phyloP scores from a whole-genome alignment of 2,888 invertebrate species.

The Gandaritis pyraliata region DNA sequence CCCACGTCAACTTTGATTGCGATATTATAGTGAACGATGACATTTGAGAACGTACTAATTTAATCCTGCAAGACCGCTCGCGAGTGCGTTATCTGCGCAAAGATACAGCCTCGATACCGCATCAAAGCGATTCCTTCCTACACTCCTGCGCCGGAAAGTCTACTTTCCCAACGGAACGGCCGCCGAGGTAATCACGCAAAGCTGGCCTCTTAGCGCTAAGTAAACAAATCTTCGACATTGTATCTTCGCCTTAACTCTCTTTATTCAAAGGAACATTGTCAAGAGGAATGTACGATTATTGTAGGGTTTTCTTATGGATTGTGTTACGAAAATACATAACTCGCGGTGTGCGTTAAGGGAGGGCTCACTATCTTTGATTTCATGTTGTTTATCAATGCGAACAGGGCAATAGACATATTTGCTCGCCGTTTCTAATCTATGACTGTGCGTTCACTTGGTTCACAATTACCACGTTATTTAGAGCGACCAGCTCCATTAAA shows the following conservation, averaged over 20 bases:
- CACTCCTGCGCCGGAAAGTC: slow-evolving; percentile 61
- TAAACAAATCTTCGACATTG: slow-evolving; percentile 82
- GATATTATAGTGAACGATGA: slow-evolving; percentile 80
- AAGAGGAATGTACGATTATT: slow-evolving; percentile 83
- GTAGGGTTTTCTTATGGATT: slow-evolving; percentile 79
- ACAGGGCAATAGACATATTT: slow-evolving; percentile 73
- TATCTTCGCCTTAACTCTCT: slow-evolving; percentile 80
- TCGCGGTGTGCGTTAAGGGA: slow-evolving; percentile 69
- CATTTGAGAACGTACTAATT: slow-evolving; percentile 78
- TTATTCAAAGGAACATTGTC: slow-evolving; percentile 83
- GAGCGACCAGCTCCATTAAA: neutral
- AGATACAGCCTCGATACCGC: slow-evolving; percentile 58
- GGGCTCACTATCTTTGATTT: slow-evolving; percentile 74
- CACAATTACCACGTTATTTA: slow-evolving; percentile 49
- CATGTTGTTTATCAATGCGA: slow-evolving; percentile 78
- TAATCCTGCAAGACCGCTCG: slow-evolving; percentile 64
- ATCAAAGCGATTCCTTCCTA: slow-evolving; percentile 58
- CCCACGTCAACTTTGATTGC: slow-evolving; percentile 82
- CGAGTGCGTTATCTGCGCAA: slow-evolving; percentile 63
- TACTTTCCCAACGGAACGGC: slow-evolving; percentile 59
- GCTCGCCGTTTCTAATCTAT: slow-evolving; percentile 64
- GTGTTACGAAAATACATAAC: slow-evolving; percentile 79
- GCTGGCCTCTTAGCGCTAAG: slow-evolving; percentile 70
- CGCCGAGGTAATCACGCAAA: slow-evolving; percentile 69
- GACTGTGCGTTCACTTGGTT: slow-evolving; percentile 60